Base-by-base conservation (phyloP, 2,113 vertebrate genomes). In the Clinocottus analis region DNA sequence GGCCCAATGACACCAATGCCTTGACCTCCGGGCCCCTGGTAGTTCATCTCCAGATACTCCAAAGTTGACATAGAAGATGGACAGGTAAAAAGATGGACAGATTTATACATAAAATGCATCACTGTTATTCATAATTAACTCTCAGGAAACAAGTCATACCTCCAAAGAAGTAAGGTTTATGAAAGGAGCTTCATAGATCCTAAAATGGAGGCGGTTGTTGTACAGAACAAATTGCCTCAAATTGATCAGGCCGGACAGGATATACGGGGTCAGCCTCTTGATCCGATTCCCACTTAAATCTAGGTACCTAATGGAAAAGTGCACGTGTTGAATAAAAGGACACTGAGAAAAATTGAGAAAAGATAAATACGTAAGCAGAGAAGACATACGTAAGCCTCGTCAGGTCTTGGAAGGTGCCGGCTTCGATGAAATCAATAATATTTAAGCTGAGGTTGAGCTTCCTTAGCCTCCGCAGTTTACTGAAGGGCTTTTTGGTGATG, bases 361-460 rank as follows among this genome's bases (percentile, higher is more conserved):
- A 21, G 21, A 37, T 33, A 11, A 73, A 25, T 1, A 0, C 1
- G 33, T 0, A 62, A 0, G 13, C 25, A 35, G 56, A 66, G 12
- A 60, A 55, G 16, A 27, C 63, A 47, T 83, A 80, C 68, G 1
- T 16, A 25, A 83, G 63, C 1, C 13, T 55, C 5, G 11, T 53
- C 59, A 86, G 68, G 58, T 83, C 80, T 58, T 65, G 0, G 29
- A 83, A 86, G 29, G 49, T 31, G 19, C 59, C 68, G 0, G 19
- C 41, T 77, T 73, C 59, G 2, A 80, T 83, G 51, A 83, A 83
- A 68, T 80, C 8, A 47, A 65, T 83, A 43, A 80, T 69, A 68
- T 86, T 83, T 11, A 68, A 56, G 31, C 77, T 80, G 39, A 85
- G 73, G 68, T 73, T 73, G 72, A 86, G 80, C 49, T 55, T 72